Evolutionary conservation across 2,888 invertebrate genomes (phyloP).

Genomic region (Pyrgus malvae): DNA sequence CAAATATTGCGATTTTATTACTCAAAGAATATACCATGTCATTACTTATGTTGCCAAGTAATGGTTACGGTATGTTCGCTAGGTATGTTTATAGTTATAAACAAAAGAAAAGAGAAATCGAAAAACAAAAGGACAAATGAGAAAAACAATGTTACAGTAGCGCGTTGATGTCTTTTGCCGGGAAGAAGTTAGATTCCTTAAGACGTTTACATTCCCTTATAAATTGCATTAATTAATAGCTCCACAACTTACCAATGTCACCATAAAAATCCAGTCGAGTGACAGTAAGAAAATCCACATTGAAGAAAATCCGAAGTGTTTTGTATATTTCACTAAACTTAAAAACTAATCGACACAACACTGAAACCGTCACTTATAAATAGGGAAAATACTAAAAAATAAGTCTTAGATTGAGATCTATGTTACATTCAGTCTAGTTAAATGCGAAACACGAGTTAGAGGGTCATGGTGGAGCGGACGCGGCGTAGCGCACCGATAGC

Average conservation of each 20-base stretch:
- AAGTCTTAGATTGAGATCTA: constrained; percentile 80
- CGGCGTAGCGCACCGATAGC: constrained; percentile 71
- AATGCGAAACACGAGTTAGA: constrained; percentile 65
- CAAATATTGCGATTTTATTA: too few species aligned
- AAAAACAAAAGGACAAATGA: neutral
- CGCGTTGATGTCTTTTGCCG: constrained; percentile 76
- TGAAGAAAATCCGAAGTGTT: constrained; percentile 43
- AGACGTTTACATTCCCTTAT: constrained; percentile 2
- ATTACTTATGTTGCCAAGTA: too few species aligned
- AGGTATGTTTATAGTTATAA: too few species aligned
- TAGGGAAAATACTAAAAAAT: constrained; percentile 54
- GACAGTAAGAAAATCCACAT: constrained; percentile 55
- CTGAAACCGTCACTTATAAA: constrained; percentile 71
- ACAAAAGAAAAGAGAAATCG: neutral
- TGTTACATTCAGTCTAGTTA: constrained; percentile 74
- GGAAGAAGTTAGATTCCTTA: constrained; percentile 12
- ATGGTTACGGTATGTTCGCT: too few species aligned
- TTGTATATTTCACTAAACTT: constrained; percentile 59
- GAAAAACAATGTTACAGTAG: constrained; percentile 4
- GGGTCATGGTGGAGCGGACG: constrained; percentile 64
- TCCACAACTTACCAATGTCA: constrained; percentile 56
- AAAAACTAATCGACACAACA: constrained; percentile 66
- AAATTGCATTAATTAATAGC: neutral
- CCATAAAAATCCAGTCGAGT: constrained; percentile 52
- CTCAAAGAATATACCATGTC: too few species aligned